phyloP scores from a whole-genome alignment of 2,888 invertebrate species.

The Protophormia terraenovae region DNA sequence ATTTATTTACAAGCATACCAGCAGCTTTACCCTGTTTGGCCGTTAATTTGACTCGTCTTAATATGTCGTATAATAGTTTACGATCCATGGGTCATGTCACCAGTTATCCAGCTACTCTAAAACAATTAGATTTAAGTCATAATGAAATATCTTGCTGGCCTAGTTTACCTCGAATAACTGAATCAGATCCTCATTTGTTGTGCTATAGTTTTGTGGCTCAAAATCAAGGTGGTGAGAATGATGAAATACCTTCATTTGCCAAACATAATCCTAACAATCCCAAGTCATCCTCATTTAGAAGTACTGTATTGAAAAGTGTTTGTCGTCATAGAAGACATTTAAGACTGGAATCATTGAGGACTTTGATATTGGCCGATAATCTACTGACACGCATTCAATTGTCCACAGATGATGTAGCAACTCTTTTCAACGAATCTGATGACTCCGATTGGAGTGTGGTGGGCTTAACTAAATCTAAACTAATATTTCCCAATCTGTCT shows the following conservation, averaged over 20 bases:
- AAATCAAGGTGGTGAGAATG: conserved; percentile 69
- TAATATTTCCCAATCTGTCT: conserved; percentile 95
- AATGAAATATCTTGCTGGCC: conserved; percentile 96
- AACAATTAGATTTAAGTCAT: conserved; percentile 95
- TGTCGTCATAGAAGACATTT: conserved; percentile 93
- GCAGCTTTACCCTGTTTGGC: conserved; percentile 94
- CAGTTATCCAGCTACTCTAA: conserved; percentile 93
- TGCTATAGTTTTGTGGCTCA: conserved; percentile 85
- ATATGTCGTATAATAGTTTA: conserved; percentile 94
- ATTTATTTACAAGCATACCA: conserved; percentile 94
- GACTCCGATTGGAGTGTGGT: conserved; percentile 85
- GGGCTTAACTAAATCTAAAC: conserved; percentile 84
- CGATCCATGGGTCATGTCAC: conserved; percentile 93
- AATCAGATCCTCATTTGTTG: conserved; percentile 85
- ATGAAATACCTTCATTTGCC: conserved; percentile 73
- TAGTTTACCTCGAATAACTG: conserved; percentile 88
- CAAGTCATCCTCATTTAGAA: conserved; percentile 84
- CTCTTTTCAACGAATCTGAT: conserved; percentile 83
- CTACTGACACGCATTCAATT: conserved; percentile 89
- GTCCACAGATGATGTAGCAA: conserved; percentile 91
- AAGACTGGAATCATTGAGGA: conserved; percentile 83
- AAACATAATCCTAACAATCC: conserved; percentile 70
- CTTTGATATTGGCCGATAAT: conserved; percentile 91
- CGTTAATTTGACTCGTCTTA: conserved; percentile 91
- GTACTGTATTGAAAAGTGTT: conserved; percentile 89